Percentiles rank a stretch among this genome's conserved stretches.
These are phyloP conservation scores for Argynnis bischoffii DNA, from an alignment of 2,888 invertebrate species.

Conservation along the genomic window DNA sequence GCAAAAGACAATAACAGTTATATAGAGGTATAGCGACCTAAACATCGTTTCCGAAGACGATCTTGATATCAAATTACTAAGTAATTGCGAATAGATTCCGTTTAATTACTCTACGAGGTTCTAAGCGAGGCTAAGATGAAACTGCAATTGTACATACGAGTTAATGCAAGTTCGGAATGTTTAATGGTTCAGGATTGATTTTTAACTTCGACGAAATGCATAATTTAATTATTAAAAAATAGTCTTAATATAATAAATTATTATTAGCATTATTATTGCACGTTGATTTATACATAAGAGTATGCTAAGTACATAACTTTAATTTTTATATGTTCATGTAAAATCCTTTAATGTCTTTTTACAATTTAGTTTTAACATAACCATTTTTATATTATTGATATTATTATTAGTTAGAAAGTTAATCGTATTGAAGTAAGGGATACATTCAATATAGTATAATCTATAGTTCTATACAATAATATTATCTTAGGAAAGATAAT, in stretches of 20 bases:
- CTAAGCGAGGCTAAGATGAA: conserved; percentile 16
- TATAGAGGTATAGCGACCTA: conserved; percentile 32
- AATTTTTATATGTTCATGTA: no score
- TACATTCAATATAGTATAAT: no score
- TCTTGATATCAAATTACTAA: conserved; percentile 45
- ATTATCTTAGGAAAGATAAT: no score
- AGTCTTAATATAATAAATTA: background rate
- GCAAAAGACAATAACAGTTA: conserved; percentile 30
- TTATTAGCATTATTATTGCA: no score
- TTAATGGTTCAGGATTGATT: background rate
- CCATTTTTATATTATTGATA: no score
- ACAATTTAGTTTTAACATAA: no score
- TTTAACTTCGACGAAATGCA: background rate
- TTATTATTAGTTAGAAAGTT: no score
- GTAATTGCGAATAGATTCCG: conserved; percentile 43
- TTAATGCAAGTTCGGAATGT: background rate
- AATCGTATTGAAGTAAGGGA: no score
- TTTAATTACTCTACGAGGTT: conserved; percentile 31
- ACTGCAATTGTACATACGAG: conserved; percentile 4
- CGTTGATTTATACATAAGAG: no score
- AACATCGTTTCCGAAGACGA: conserved; percentile 41
- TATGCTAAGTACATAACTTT: no score
- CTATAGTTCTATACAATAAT: no score
- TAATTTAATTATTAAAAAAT: background rate
- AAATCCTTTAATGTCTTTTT: no score